A percentile compares a stretch with the other conserved stretches of the same genome.
These are phyloP conservation scores for Acanthisitta chloris DNA, from an alignment of 2,113 vertebrate species.

Conservation along the genomic window DNA sequence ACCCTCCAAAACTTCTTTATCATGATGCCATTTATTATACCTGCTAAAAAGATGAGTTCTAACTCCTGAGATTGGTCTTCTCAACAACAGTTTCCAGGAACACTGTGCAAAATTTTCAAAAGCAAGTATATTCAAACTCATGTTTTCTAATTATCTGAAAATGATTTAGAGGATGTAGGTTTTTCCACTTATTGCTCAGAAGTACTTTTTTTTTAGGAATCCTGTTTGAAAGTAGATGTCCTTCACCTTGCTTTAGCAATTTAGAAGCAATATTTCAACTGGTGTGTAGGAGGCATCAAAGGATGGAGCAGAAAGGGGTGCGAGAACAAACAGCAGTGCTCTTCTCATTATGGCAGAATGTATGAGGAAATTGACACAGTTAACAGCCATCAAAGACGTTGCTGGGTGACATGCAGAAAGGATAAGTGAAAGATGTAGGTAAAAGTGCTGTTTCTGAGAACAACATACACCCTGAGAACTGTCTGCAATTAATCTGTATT, in stretches of 20 bases:
- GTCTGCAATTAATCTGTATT: neutral
- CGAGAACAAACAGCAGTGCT: neutral
- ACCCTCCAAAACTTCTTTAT: rapidly evolving
- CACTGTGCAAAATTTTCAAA: neutral
- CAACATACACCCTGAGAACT: neutral
- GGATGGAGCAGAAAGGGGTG: neutral
- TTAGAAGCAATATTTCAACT: neutral
- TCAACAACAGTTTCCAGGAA: neutral
- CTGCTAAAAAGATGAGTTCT: neutral
- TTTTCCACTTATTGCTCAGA: neutral
- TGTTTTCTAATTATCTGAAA: neutral
- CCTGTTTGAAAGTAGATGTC: neutral
- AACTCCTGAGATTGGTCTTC: neutral
- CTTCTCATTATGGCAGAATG: neutral
- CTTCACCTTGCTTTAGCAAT: neutral
- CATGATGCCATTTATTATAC: neutral
- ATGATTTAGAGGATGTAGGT: neutral
- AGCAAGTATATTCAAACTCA: neutral
- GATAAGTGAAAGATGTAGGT: neutral
- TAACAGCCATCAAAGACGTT: neutral
- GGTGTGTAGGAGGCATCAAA: neutral
- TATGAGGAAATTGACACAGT: neutral
- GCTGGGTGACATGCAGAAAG: neutral
- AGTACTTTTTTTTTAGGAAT: neutral
- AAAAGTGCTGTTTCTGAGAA: neutral